Percentiles rank a stretch among this genome's conserved stretches.
phyloP scores from a whole-genome alignment of 1,140 invertebrate genomes.

The Nasonia longicornis region DNA sequence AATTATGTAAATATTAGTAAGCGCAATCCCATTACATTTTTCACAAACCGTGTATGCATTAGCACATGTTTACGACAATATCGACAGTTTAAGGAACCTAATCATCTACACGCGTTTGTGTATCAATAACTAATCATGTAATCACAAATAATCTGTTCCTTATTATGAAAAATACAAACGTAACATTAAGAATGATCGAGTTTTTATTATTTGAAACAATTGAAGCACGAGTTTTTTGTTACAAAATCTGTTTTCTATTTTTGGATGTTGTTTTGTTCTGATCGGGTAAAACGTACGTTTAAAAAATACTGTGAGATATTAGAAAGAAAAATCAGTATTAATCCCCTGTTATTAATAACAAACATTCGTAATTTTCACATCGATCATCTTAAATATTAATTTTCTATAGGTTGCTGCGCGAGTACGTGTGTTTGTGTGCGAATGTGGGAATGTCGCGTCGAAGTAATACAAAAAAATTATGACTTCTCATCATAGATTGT shows the following conservation, averaged over 20 bases:
- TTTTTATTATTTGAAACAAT: slow-evolving; percentile 8
- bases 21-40: not conserved
- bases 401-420: slow-evolving; percentile 48
- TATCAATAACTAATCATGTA: slow-evolving; percentile 44
- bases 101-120: slow-evolving; percentile 27
- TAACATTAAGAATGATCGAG: slow-evolving; percentile 30
- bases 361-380: slow-evolving; percentile 38
- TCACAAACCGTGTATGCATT: slow-evolving; percentile 31
- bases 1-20: not conserved
- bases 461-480: slow-evolving; percentile 42
- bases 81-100: slow-evolving; percentile 27
- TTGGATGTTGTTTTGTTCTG: slow-evolving; percentile 14
- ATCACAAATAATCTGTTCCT: slow-evolving; percentile 39
- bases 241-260: slow-evolving; percentile 40
- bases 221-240: not conserved
- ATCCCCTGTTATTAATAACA: slow-evolving; percentile 37
- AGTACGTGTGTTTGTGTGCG: slow-evolving; percentile 26
- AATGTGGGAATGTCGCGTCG: slow-evolving; percentile 34
- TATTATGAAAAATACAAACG: slow-evolving; percentile 23
- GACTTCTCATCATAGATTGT: slow-evolving; percentile 63
- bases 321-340: slow-evolving; percentile 39
- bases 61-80: slow-evolving; percentile 41
- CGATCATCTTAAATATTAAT: slow-evolving; percentile 47
- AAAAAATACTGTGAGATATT: slow-evolving; percentile 22
- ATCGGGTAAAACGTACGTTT: slow-evolving; percentile 1